Evolutionary conservation across 2,113 vertebrate species (phyloP), one percentile per base, ranked within the genome.

Genomic region (Lampris incognitus): DNA sequence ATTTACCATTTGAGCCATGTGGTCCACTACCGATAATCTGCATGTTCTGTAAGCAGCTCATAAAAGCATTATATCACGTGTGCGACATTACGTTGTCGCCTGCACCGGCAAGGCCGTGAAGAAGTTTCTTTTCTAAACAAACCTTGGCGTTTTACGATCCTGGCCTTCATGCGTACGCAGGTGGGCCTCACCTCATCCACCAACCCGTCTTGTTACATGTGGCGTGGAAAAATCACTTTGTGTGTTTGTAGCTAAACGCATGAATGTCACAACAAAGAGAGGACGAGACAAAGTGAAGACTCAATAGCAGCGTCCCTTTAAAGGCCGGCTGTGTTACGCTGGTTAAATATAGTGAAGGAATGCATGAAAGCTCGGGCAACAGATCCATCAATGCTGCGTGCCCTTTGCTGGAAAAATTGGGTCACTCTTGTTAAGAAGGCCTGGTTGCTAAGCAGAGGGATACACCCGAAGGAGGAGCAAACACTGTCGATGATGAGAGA

Each of bases 341-440:
- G 78, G 64, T 89, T 87, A 82, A 85, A 82, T 52, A 41, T 1
- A 69, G 54, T 4, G 39, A 64, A 60, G 40, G 74, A 51, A 87
- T 82, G 73, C 83, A 40, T 69, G 68, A 83, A 85, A 78, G 69
- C 78, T 78, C 58, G 61, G 51, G 77, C 77, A 92, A 89, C 90
- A 83, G 81, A 90, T 84, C 83, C 85, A 87, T 89, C 87, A 88
- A 88, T 84, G 81, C 79, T 73, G 70, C n/a, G 55, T 68, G 79
- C n/a, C 54, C 76, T 75, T 78, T 70, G 71, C 81, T 72, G 82
- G 70, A 84, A 89, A 91, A 92, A 92, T 80, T 91, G 89, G 89
- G 91, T 92, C 90, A 90, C 87, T 89, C 84, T 79, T 66, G 71
- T 80, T 66, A 85, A 87, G 80, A 65, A 60, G 82, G 73, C 81